phyloP scores from a whole-genome alignment of 1,140 invertebrate genomes.

The Phymastichus coffea region DNA sequence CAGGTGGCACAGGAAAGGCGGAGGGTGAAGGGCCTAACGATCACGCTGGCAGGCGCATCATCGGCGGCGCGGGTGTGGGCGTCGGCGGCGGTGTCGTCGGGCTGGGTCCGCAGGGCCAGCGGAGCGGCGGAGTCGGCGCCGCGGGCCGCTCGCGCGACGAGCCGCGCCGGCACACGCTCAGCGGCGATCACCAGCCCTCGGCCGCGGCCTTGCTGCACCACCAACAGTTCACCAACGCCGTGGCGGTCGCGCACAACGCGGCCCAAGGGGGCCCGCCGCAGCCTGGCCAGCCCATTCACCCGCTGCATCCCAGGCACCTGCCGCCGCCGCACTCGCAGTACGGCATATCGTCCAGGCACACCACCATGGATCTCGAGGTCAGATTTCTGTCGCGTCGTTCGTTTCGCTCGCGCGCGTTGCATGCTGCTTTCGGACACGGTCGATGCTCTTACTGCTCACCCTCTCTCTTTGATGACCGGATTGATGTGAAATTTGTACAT shows the following conservation, averaged over 20 bases:
- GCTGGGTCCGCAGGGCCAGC: conserved; percentile 50
- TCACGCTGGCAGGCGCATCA: conserved; percentile 42
- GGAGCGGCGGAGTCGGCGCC: conserved; percentile 54
- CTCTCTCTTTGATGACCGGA: too few species aligned
- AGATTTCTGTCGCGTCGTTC: too few species aligned
- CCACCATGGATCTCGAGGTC: conserved; percentile 73
- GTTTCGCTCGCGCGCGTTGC: too few species aligned
- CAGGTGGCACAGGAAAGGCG: conserved; percentile 48
- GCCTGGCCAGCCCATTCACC: conserved; percentile 61
- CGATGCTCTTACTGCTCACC: too few species aligned
- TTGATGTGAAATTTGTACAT: too few species aligned
- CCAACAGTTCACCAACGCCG: conserved; percentile 57
- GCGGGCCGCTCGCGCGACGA: conserved; percentile 64
- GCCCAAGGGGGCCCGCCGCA: too few species aligned
- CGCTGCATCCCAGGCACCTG: conserved; percentile 60
- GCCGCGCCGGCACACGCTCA: conserved; percentile 68
- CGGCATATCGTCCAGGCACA: conserved; percentile 57
- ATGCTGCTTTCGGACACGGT: too few species aligned
- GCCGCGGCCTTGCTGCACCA: conserved; percentile 44
- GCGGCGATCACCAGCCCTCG: conserved; percentile 64
- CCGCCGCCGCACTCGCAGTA: conserved; percentile 58
- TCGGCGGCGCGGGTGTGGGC: conserved; percentile 39
- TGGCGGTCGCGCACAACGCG: conserved; percentile 57
- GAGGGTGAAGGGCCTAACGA: conserved; percentile 53
- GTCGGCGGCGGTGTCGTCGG: conserved; percentile 36